Evolutionary conservation across 2,888 invertebrate species (phyloP).

Genomic region (Tricholauxania praeusta): DNA sequence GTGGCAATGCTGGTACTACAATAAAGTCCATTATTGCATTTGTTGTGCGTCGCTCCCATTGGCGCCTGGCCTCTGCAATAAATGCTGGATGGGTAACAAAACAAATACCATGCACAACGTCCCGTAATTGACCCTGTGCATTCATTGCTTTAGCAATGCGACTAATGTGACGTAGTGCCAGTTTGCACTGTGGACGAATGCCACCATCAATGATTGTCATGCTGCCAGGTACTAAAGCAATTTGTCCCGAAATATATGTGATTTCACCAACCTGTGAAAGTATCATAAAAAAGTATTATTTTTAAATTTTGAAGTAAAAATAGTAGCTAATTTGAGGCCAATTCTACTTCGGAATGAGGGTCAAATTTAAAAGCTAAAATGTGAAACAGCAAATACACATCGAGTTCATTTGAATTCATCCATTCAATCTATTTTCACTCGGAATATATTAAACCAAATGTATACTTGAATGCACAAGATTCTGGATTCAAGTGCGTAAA

Average conservation of each 20-base stretch:
- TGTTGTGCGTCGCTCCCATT: conserved; percentile 85
- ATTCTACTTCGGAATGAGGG: too few species aligned
- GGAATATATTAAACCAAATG: too few species aligned
- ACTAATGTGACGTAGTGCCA: conserved; percentile 86
- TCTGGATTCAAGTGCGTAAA: too few species aligned
- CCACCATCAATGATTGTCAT: conserved; percentile 82
- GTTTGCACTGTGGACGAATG: conserved; percentile 82
- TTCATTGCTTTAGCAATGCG: conserved; percentile 86
- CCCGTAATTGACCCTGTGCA: conserved; percentile 79
- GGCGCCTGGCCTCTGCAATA: conserved; percentile 80
- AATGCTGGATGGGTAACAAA: conserved; percentile 82
- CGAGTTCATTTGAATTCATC: too few species aligned
- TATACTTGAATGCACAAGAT: too few species aligned
- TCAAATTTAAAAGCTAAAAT: too few species aligned
- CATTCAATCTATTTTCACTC: too few species aligned
- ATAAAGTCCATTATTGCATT: conserved; percentile 91
- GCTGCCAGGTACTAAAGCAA: conserved; percentile 87
- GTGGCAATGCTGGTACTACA: conserved; percentile 84
- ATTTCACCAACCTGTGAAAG: conserved; percentile 79
- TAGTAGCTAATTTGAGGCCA: background rate
- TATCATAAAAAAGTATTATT: background rate
- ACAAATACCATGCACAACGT: conserved; percentile 90
- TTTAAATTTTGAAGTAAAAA: conserved; percentile 9
- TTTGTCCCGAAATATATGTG: conserved; percentile 91
- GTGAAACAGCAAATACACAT: too few species aligned